phyloP scores from a whole-genome alignment of 2,888 invertebrate genomes.

The Electrophaes corylata region DNA sequence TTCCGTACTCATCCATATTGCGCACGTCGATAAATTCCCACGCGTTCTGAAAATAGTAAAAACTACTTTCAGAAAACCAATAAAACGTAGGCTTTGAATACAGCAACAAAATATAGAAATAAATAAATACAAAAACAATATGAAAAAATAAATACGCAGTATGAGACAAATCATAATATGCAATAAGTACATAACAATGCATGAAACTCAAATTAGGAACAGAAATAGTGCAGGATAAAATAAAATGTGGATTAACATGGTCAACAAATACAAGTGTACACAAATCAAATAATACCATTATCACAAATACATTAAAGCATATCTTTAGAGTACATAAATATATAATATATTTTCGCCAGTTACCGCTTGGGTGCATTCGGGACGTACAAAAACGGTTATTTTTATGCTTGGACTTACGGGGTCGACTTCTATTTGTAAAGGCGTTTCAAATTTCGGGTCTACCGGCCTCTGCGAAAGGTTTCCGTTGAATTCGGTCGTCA shows the following conservation, averaged over 20 bases:
- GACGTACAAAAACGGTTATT: constrained; percentile 42
- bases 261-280: constrained; percentile 20
- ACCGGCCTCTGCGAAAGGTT: constrained; percentile 62
- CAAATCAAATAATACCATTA: constrained; percentile 19
- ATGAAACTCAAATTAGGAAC: constrained; percentile 20
- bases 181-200: constrained; percentile 16
- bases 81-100: constrained; percentile 1
- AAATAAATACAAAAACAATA: constrained; percentile 13
- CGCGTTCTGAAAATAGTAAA: constrained; percentile 78
- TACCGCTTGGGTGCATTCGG: constrained; percentile 38
- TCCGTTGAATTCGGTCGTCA: constrained; percentile 71
- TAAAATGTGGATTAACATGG: constrained; percentile 25
- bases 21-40: constrained; percentile 82
- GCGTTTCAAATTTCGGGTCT: constrained; percentile 74
- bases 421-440: constrained; percentile 87
- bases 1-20: constrained; percentile 68
- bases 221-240: constrained; percentile 28
- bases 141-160: constrained; percentile 3
- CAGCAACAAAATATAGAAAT: constrained; percentile 4
- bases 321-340: constrained; percentile 17
- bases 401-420: constrained; percentile 82
- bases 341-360: constrained; percentile 25
- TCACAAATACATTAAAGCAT: constrained; percentile 23
- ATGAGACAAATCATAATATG: neutral
- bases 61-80: constrained; percentile 9